Conservation (phyloP, 2,113 vertebrate species). For the Tragelaphus strepsiceros region DNA sequence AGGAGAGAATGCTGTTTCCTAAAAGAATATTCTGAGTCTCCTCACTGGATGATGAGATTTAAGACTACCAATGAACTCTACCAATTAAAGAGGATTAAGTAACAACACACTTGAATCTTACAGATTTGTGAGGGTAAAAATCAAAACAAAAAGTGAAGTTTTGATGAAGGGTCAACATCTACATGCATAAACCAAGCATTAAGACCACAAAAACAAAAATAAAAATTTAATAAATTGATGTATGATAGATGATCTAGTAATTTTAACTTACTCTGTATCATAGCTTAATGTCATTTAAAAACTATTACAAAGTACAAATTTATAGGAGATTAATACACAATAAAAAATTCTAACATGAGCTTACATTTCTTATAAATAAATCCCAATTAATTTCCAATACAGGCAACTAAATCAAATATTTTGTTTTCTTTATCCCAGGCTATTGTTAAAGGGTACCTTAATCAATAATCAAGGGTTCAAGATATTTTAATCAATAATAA, state of each 20-base stretch:
- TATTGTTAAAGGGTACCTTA: not conserved
- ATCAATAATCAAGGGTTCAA: not conserved
- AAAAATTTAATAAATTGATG: not conserved
- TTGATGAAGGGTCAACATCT: not conserved
- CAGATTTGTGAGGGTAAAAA: not conserved
- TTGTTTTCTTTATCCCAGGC: not conserved
- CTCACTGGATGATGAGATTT: conserved; percentile 72
- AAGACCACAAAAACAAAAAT: conserved; percentile 18
- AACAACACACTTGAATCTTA: conserved; percentile 56
- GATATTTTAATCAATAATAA: not conserved
- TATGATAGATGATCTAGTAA: not conserved
- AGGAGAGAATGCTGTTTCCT: conserved; percentile 70
- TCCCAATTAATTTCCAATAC: conserved; percentile 4
- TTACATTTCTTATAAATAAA: not conserved
- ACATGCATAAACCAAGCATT: not conserved
- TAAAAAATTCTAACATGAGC: not conserved
- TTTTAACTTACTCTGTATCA: not conserved
- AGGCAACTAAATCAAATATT: not conserved
- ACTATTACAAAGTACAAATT: not conserved
- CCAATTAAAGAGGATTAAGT: conserved; percentile 40
- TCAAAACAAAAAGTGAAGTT: conserved; percentile 25
- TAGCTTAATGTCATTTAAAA: conserved; percentile 12
- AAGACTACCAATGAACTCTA: conserved; percentile 69
- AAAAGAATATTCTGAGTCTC: conserved; percentile 67
- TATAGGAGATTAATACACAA: not conserved